phyloP scores from a whole-genome alignment of 2,797 vertebrate genomes.

The Chiroxiphia lanceolata region DNA sequence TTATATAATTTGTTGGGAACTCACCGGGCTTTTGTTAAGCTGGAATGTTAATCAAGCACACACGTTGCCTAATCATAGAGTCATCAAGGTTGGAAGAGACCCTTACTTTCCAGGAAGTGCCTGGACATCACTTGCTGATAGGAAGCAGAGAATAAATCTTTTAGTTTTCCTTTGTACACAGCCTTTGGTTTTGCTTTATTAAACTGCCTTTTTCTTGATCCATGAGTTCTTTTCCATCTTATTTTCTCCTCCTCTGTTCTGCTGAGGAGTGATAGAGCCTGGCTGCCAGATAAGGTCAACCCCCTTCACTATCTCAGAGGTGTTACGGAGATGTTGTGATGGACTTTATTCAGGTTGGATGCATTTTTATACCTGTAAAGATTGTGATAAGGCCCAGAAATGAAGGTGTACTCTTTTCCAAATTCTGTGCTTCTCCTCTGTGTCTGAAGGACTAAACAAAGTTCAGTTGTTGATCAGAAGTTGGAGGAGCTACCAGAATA shows the following conservation, averaged over 20 bases:
- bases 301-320: background rate
- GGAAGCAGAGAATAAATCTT: background rate
- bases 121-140: background rate
- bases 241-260: background rate
- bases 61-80: background rate
- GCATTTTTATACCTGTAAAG: background rate
- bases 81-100: background rate
- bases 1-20: background rate
- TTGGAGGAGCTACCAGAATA: background rate
- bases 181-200: background rate
- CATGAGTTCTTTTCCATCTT: background rate
- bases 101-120: background rate
- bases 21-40: background rate
- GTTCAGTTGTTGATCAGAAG: background rate
- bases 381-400: conserved; percentile 1
- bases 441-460: background rate
- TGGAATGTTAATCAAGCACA: background rate
- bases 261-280: background rate
- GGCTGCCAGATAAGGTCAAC: background rate
- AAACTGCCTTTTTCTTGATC: background rate
- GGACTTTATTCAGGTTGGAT: background rate
- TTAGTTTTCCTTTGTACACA: background rate
- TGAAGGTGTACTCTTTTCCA: background rate
- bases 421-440: background rate
- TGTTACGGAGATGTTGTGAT: background rate